Conservation (phyloP, 2,888 invertebrate species). For the Amphipoea oculea region DNA sequence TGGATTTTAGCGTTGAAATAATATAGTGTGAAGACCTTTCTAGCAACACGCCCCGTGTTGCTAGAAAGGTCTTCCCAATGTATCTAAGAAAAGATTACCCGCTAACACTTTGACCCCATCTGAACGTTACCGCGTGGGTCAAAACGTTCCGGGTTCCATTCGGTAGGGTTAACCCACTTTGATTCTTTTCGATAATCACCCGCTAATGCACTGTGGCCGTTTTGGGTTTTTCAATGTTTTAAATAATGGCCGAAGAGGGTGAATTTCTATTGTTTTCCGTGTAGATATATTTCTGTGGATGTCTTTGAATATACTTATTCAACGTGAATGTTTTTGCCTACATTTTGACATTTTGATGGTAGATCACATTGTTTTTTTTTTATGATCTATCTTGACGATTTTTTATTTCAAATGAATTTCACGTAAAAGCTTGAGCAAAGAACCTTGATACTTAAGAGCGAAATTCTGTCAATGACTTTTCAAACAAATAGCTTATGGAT, state of each 20-base stretch:
- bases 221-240: conserved; percentile 67
- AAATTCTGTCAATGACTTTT: not conserved
- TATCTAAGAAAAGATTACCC: not conserved
- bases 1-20: too few species aligned
- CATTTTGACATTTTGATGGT: too few species aligned
- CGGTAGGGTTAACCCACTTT: conserved; percentile 82
- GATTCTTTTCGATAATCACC: conserved; percentile 88
- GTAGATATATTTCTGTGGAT: conserved; percentile 47
- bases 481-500: not conserved
- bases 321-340: not conserved
- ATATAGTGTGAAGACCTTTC: too few species aligned
- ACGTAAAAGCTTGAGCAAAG: not conserved
- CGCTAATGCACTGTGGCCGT: conserved; percentile 81
- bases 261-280: conserved; percentile 63
- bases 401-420: not conserved
- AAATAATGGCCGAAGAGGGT: conserved; percentile 67
- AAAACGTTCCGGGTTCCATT: conserved; percentile 70
- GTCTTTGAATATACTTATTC: conserved; percentile 16
- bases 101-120: conserved; percentile 61
- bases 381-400: not conserved
- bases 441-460: not conserved
- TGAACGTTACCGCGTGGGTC: conserved; percentile 70
- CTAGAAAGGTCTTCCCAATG: not conserved
- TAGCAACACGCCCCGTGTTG: too few species aligned
- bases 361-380: not conserved